Evolutionary conservation across 1,140 invertebrate species (phyloP).

Genomic region (Aphaenogaster floridana): DNA sequence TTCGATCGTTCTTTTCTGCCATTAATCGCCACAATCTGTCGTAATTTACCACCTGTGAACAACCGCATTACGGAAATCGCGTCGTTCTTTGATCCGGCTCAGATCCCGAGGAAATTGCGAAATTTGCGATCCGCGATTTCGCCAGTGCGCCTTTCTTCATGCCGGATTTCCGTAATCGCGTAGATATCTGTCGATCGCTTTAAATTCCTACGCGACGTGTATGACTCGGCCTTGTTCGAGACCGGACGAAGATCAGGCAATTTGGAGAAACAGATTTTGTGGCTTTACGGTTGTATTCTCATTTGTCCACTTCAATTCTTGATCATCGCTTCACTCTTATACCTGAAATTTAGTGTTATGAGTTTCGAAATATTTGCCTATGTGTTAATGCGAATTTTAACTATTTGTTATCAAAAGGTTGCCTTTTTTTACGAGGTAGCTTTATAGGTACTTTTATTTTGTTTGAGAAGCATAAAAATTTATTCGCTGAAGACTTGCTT

Average conservation of each 20-base stretch:
- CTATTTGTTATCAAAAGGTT: not conserved
- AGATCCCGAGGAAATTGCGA: slow-evolving; percentile 26
- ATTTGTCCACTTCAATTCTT: not conserved
- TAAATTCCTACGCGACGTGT: not conserved
- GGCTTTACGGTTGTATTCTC: not conserved
- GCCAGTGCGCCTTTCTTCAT: not conserved
- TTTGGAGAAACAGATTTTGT: not conserved
- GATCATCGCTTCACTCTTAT: not conserved
- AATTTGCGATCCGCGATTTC: slow-evolving; percentile 30
- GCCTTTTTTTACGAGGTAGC: not conserved
- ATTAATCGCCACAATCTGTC: slow-evolving; percentile 59
- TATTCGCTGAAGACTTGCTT: not conserved
- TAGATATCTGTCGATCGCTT: not conserved
- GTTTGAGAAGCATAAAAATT: not conserved
- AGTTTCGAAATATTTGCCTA: not conserved
- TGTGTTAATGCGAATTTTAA: not conserved
- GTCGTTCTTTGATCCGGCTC: slow-evolving; percentile 34
- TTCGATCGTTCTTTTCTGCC: slow-evolving; percentile 40
- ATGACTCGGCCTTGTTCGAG: not conserved
- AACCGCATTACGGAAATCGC: slow-evolving; percentile 40
- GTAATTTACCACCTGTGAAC: slow-evolving; percentile 50
- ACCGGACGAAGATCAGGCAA: not conserved
- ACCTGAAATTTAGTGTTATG: not conserved
- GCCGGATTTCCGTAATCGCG: slow-evolving; percentile 8
- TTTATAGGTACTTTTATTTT: not conserved